Percentiles rank a stretch among this genome's conserved stretches.
These are phyloP conservation scores for Cancer borealis DNA, from an alignment of 2,888 invertebrate species.

Conservation along the genomic window DNA sequence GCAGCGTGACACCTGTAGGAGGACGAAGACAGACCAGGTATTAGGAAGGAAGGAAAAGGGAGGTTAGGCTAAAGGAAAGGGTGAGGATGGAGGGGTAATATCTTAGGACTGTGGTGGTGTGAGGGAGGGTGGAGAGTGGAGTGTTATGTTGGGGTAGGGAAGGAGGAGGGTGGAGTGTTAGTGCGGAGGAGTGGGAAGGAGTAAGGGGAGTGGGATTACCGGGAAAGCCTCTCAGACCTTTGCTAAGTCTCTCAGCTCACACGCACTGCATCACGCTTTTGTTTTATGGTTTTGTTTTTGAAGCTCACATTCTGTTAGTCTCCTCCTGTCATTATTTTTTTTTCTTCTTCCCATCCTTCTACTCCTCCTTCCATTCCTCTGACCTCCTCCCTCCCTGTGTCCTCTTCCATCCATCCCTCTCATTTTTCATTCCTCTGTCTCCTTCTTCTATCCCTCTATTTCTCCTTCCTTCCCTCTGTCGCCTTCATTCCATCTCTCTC, in stretches of 20 bases:
- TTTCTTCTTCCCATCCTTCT: conserved; percentile 82
- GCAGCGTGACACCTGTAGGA: conserved; percentile 84
- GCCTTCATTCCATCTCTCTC: not conserved
- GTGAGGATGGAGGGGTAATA: not conserved
- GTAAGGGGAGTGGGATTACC: not conserved
- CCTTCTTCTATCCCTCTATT: not conserved
- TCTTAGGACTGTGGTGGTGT: not conserved
- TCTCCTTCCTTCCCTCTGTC: not conserved
- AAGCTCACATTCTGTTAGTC: not conserved
- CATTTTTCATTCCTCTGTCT: not conserved
- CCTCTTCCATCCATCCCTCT: not conserved
- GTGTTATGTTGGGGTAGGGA: conserved; percentile 78
- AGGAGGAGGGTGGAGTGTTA: too few species aligned
- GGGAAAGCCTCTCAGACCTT: not conserved
- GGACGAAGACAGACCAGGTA: not conserved
- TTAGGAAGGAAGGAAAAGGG: not conserved
- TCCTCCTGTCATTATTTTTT: conserved; percentile 25
- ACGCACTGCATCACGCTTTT: not conserved
- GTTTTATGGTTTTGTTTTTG: too few species aligned
- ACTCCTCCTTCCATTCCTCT: conserved; percentile 81
- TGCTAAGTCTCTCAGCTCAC: conserved; percentile 34
- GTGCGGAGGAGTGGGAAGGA: conserved; percentile 64
- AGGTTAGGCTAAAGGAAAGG: not conserved
- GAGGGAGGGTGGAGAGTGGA: conserved; percentile 75
- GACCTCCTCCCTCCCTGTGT: conserved; percentile 3